Conservation (phyloP, 2,888 invertebrate species). For the Amphimallon solstitiale region DNA sequence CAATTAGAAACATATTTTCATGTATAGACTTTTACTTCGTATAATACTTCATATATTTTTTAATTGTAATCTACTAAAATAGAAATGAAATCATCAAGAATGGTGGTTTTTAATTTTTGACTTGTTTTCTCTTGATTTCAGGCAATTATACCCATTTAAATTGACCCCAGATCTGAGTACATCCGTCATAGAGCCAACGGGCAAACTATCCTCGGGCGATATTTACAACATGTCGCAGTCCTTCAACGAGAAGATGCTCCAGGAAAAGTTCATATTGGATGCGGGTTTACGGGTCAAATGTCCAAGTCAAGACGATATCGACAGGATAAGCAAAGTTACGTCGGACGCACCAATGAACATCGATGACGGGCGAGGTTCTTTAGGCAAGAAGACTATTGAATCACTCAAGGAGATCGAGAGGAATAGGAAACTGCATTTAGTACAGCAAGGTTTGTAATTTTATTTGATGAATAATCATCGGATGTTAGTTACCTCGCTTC, state of each 20-base stretch:
- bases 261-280: conserved; percentile 61
- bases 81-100: no score
- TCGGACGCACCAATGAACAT: conserved; percentile 81
- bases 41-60: no score
- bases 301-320: conserved; percentile 87
- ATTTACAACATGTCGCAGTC: conserved; percentile 61
- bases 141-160: conserved; percentile 60
- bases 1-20: no score
- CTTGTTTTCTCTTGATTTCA: conserved; percentile 1
- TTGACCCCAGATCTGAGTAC: conserved; percentile 62
- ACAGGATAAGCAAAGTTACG: conserved; percentile 89
- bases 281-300: conserved; percentile 53
- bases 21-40: no score
- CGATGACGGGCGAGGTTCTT: conserved; percentile 73
- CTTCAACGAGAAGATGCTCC: conserved; percentile 61
- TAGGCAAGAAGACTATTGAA: conserved; percentile 82
- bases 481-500: no score
- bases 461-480: no score
- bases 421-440: conserved; percentile 85
- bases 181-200: conserved; percentile 49
- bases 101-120: no score
- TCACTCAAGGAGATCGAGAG: conserved; percentile 91
- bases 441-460: conserved; percentile 80
- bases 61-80: no score
- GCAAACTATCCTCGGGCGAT: conserved; percentile 44